Conservation (phyloP, 1,140 invertebrate genomes). For the Lordiphosa mommai region DNA sequence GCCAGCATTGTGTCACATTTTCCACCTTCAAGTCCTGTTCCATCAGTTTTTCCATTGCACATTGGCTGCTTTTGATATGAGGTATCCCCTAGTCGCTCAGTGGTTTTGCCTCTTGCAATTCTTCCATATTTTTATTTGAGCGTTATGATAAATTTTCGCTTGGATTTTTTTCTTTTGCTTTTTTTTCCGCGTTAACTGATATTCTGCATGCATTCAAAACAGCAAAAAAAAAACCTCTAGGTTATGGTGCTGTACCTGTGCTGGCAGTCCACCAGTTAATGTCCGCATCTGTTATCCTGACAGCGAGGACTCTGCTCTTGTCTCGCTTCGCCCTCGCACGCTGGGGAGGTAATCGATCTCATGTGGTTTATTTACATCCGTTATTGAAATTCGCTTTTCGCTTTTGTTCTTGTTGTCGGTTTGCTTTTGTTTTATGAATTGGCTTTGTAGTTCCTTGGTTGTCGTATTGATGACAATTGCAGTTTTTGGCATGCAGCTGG, state of each 20-base stretch:
- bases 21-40: too few species aligned
- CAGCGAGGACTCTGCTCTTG: conserved; percentile 36
- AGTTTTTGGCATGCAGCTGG: conserved; percentile 69
- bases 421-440: conserved; percentile 65
- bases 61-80: not conserved
- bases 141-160: conserved; percentile 38
- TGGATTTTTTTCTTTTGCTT: conserved; percentile 25
- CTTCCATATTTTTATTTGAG: conserved; percentile 9
- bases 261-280: conserved; percentile 14
- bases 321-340: conserved; percentile 33
- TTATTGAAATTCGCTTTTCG: conserved; percentile 71
- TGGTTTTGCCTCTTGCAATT: not conserved
- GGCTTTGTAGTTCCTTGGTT: conserved; percentile 38
- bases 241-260: conserved; percentile 30
- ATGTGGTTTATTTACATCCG: conserved; percentile 76
- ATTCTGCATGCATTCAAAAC: conserved; percentile 37
- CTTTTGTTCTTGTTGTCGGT: conserved; percentile 21
- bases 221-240: not conserved
- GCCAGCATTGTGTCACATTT: too few species aligned
- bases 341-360: conserved; percentile 71
- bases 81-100: not conserved
- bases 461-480: conserved; percentile 67
- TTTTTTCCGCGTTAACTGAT: conserved; percentile 57
- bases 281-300: conserved; percentile 68
- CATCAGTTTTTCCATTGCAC: too few species aligned